phyloP scores from a whole-genome alignment of 2,888 invertebrate species.

The Macroteleia sp. region DNA sequence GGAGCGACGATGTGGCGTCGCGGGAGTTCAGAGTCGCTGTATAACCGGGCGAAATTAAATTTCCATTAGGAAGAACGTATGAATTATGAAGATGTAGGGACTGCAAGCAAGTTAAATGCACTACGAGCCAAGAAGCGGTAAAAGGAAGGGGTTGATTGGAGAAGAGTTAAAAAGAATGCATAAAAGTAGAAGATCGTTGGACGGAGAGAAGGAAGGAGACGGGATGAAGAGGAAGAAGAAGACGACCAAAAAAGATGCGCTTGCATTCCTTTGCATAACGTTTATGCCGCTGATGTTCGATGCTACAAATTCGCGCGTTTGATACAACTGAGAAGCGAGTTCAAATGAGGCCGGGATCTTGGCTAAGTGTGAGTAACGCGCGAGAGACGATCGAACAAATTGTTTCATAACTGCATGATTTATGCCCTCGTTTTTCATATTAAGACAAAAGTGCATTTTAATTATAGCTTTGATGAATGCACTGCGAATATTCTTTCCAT shows the following conservation, averaged over 20 bases:
- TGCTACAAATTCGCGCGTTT: conserved; percentile 28
- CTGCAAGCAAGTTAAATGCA: conserved; percentile 59
- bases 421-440: conserved; percentile 58
- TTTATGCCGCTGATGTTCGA: conserved; percentile 27
- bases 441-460: conserved; percentile 50
- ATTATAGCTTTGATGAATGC: conserved; percentile 46
- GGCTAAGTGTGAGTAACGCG: conserved; percentile 59
- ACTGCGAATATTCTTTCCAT: conserved; percentile 30
- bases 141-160: conserved; percentile 55
- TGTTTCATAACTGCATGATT: conserved; percentile 70
- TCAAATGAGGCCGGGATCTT: conserved; percentile 17
- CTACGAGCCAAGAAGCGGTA: conserved; percentile 46
- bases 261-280: conserved; percentile 45
- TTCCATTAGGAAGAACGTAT: conserved; percentile 74
- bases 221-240: conserved; percentile 15
- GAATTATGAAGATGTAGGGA: conserved; percentile 74
- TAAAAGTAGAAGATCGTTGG: conserved; percentile 35
- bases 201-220: conserved; percentile 21
- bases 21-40: conserved; percentile 49
- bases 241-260: conserved; percentile 30
- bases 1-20: conserved; percentile 18
- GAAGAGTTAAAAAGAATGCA: conserved; percentile 43
- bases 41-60: conserved; percentile 74
- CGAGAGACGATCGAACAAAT: conserved; percentile 65
- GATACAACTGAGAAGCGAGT: conserved; percentile 20